Base-by-base conservation (phyloP, 2,113 vertebrate species). In the Propithecus coquereli region DNA sequence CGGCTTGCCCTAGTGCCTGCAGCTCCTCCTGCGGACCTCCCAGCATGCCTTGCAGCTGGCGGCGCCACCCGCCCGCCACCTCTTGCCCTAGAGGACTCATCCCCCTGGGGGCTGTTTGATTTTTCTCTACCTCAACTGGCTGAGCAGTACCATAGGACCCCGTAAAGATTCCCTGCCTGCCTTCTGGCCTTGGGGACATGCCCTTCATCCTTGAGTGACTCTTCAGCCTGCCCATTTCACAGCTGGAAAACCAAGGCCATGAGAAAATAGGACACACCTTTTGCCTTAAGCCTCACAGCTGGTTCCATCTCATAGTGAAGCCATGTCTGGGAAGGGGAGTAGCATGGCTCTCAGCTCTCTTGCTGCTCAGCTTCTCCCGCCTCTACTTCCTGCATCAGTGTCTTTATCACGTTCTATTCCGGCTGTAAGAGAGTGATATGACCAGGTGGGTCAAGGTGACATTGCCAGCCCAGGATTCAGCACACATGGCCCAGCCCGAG, bases 211-310 rank as follows among this genome's bases (percentile, higher is more conserved):
- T 25, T 40, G 57, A 87, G 37, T 18, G 8, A 22, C 17, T 66
- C 40, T 50, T 27, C 76, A 34, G 80, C n/a, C 71, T 30, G 34
- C 70, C 95, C 54, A 52, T 87, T 90, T 92, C 83, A 84, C 76
- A 77, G 74, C 59, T 17, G 84, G 20, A 52, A 90, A 88, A 12
- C 27, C n/a, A 12, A 70, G 52, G 23, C 34, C 22, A 1, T 22
- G 16, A 7, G 65, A 68, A 43, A 59, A 63, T 22, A 16, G 65
- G 91, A 1, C 1, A 8, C 0, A 2, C 4, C 23, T 4, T 66
- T 68, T 27, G 27, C 79, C 9, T 87, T 65, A 40, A 50, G 54
- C 11, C 23, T 22, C 68, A 30, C 14, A 23, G 32, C 30, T 32
- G 17, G 17, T 20, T 70, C 13, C 0, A 6, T 47, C 59, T 74